Evolutionary conservation across 2,113 vertebrate species (phyloP).

Genomic region (Neoarius graeffei): DNA sequence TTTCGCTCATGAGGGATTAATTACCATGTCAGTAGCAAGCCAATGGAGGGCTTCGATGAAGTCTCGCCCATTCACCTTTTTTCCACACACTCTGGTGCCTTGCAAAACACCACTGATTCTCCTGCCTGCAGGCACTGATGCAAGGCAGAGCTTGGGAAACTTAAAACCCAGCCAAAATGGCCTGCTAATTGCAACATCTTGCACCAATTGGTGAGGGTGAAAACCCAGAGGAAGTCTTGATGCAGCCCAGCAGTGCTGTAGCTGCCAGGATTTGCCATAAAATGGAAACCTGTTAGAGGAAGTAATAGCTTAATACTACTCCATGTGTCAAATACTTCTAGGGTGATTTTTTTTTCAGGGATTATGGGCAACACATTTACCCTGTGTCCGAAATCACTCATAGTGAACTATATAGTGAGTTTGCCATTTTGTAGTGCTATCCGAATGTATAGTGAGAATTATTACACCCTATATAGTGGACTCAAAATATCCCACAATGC

Average conservation of each 20-base stretch:
- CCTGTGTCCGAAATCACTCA: no score
- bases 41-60: conserved; percentile 35
- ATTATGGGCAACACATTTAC: not conserved
- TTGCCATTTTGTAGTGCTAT: no score
- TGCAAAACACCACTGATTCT: conserved; percentile 31
- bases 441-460: no score
- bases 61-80: conserved; percentile 20
- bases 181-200: conserved; percentile 53
- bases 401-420: no score
- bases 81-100: conserved; percentile 11
- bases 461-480: no score
- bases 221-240: conserved; percentile 41
- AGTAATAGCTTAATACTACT: conserved; percentile 24
- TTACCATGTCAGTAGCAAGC: conserved; percentile 40
- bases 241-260: conserved; percentile 10
- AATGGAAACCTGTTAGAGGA: conserved; percentile 28
- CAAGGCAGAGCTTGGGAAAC: conserved; percentile 47
- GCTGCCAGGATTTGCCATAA: conserved; percentile 24
- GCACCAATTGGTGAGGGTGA: conserved; percentile 33
- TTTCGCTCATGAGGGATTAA: conserved; percentile 48
- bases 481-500: no score
- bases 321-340: conserved; percentile 13
- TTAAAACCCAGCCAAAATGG: conserved; percentile 22
- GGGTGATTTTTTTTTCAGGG: not conserved
- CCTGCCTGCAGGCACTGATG: conserved; percentile 41